These are phyloP conservation scores for Harpegnathos saltator DNA, from an alignment of 1,140 invertebrate genomes.

Conservation along the genomic window DNA sequence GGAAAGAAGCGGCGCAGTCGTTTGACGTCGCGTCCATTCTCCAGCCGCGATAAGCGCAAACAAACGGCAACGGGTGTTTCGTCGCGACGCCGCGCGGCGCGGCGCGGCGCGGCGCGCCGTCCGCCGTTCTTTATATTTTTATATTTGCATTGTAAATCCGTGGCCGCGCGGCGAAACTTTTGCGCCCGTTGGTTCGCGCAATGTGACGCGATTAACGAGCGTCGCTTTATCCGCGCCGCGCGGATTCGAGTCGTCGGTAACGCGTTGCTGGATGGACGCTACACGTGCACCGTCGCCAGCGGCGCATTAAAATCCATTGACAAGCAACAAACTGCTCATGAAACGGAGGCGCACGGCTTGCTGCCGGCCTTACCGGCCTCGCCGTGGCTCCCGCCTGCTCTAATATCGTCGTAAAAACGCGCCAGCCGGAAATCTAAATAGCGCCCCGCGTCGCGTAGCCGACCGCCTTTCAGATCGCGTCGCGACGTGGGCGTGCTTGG, in stretches of 20 bases:
- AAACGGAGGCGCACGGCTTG: conserved; percentile 57
- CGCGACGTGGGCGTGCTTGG: background rate
- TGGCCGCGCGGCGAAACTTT: conserved; percentile 32
- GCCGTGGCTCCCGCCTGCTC: background rate
- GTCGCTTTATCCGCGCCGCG: background rate
- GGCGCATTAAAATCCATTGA: conserved; percentile 70
- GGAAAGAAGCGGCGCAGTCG: background rate
- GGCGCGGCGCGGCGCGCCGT: conserved; percentile 22
- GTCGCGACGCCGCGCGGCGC: no score
- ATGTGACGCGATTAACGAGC: conserved; percentile 68
- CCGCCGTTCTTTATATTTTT: conserved; percentile 54
- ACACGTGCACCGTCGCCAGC: conserved; percentile 15
- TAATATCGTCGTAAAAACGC: conserved; percentile 11
- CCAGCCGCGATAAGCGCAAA: conserved; percentile 16
- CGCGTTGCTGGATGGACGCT: background rate
- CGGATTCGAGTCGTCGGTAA: conserved; percentile 10
- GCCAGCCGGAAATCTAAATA: conserved; percentile 32
- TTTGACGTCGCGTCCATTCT: background rate
- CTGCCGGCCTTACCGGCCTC: background rate
- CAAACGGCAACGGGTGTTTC: conserved; percentile 13
- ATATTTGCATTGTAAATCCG: conserved; percentile 56
- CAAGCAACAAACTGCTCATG: conserved; percentile 73
- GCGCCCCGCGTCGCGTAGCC: background rate
- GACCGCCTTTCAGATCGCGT: no score
- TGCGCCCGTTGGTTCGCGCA: conserved; percentile 20